phyloP scores from a whole-genome alignment of 2,113 vertebrate genomes.

The Leptosomus discolor region DNA sequence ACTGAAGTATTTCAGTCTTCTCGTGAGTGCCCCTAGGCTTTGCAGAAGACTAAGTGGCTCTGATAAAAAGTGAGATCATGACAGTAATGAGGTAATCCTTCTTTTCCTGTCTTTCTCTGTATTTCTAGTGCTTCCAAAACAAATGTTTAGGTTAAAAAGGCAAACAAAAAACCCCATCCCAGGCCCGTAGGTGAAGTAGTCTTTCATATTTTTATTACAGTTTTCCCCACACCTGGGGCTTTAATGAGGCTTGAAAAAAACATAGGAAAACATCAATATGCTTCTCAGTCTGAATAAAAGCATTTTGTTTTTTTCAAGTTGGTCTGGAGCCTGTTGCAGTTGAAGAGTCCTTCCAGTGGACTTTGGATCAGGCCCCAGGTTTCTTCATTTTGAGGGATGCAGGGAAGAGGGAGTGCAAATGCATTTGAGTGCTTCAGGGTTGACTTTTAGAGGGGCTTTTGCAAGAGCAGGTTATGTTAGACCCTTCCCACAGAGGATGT shows the following conservation, averaged over 20 bases:
- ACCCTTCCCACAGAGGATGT: not conserved
- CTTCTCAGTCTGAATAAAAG: not conserved
- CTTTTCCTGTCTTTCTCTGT: not conserved
- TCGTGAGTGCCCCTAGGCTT: not conserved
- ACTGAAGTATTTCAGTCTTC: not conserved
- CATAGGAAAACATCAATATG: not conserved
- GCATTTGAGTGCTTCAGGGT: not conserved
- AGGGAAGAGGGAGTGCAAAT: not conserved
- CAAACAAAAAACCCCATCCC: not conserved
- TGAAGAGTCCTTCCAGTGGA: not conserved
- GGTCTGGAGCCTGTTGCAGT: not conserved
- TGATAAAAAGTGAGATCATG: slow-evolving; percentile 41
- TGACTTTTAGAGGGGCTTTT: not conserved
- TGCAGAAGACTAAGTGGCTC: not conserved
- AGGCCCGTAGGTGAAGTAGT: not conserved
- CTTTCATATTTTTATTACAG: slow-evolving; percentile 24
- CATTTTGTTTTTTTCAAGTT: not conserved
- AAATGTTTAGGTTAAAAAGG: slow-evolving; percentile 56
- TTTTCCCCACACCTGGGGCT: not conserved
- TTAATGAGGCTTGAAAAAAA: slow-evolving; percentile 30
- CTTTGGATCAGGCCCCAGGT: not conserved
- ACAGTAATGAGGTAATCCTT: slow-evolving; percentile 43
- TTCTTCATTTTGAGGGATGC: not conserved
- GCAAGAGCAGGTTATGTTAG: not conserved
- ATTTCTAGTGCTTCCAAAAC: slow-evolving; percentile 33